These are phyloP conservation scores for Molothrus aeneus DNA, from an alignment of 2,797 vertebrate genomes.

Conservation along the genomic window DNA sequence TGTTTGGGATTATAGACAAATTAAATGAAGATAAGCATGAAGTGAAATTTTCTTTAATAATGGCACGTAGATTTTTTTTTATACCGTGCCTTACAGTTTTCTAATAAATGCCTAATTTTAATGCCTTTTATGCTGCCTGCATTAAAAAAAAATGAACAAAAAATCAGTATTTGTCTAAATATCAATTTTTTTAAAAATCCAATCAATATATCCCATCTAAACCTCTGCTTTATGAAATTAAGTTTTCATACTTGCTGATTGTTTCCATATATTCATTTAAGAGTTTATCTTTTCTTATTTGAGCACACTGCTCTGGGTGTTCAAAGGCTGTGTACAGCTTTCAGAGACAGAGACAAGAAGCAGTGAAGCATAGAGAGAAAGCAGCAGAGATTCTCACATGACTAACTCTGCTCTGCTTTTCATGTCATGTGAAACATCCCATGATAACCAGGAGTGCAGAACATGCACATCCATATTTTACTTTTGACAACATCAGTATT, in stretches of 20 bases:
- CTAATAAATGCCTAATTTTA: background rate
- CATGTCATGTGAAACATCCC: slow-evolving; percentile 52
- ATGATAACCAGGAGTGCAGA: slow-evolving; percentile 20
- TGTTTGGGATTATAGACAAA: background rate
- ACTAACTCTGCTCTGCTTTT: slow-evolving; percentile 53
- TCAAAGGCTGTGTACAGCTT: slow-evolving; percentile 17
- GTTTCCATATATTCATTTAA: background rate
- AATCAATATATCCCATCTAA: background rate
- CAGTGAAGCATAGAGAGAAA: slow-evolving; percentile 57
- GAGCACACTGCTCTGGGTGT: background rate
- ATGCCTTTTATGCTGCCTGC: background rate
- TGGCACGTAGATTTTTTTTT: background rate
- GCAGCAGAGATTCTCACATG: slow-evolving; percentile 44
- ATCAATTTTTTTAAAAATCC: accelerated
- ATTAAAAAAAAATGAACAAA: background rate
- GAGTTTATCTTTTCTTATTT: background rate
- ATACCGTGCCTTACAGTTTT: background rate
- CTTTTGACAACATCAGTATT: slow-evolving; percentile 47
- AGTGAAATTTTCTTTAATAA: background rate
- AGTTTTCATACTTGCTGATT: background rate
- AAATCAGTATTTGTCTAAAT: background rate
- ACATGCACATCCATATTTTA: slow-evolving; percentile 19
- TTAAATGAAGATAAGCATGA: background rate
- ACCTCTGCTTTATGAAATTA: background rate
- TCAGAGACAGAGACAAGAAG: slow-evolving; percentile 39